Evolutionary conservation across 2,113 vertebrate genomes (phyloP).

Genomic region (Vombatus ursinus): DNA sequence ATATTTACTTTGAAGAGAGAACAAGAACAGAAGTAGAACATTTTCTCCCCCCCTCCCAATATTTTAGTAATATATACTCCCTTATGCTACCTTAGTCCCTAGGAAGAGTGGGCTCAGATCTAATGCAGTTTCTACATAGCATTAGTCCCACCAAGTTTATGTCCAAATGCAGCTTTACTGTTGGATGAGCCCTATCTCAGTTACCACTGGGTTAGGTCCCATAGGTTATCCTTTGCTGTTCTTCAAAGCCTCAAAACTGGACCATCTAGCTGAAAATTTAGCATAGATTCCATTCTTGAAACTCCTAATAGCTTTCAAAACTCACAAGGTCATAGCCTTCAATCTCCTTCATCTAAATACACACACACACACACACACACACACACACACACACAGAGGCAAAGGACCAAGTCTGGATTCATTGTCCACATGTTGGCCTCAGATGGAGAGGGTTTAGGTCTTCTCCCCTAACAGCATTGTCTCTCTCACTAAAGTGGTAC

Average conservation of each 20-base stretch:
- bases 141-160: background rate
- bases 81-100: background rate
- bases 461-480: background rate
- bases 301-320: background rate
- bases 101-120: background rate
- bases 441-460: background rate
- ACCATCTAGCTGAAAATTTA: background rate
- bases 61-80: background rate
- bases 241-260: background rate
- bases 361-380: background rate
- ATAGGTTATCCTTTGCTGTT: background rate
- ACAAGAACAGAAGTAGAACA: background rate
- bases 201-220: background rate
- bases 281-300: background rate
- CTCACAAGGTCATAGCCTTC: background rate
- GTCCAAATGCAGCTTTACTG: background rate
- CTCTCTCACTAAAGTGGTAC: background rate
- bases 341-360: background rate
- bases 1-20: background rate
- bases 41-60: background rate
- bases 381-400: background rate
- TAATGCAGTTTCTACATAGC: background rate
- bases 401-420: background rate
- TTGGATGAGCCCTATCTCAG: background rate
- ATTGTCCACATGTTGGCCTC: background rate